Evolutionary conservation across 2,113 vertebrate species (phyloP).

Genomic region (Chionomys nivalis): DNA sequence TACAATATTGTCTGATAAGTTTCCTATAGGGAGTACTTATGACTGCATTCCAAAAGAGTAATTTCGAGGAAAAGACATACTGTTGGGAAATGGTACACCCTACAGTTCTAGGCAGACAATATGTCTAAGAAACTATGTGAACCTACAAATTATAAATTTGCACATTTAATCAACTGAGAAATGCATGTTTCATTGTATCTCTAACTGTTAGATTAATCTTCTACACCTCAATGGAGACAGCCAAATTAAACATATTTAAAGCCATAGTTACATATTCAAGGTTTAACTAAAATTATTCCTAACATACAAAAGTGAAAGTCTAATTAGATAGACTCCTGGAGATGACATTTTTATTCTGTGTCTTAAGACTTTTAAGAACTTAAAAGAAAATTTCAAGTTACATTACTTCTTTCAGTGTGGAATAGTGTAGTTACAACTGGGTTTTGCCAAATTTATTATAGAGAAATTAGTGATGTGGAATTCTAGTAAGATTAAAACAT

Average conservation of each 20-base stretch:
- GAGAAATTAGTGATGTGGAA: constrained; percentile 29
- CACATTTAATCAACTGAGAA: constrained; percentile 65
- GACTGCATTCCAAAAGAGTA: constrained; percentile 74
- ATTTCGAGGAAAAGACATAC: constrained; percentile 81
- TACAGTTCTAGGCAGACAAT: constrained; percentile 68
- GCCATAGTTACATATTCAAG: constrained; percentile 52
- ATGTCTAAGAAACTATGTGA: constrained; percentile 77
- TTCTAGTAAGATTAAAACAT: neutral
- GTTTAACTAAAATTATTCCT: constrained; percentile 60
- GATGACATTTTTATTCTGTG: constrained; percentile 30
- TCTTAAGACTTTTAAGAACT: constrained; percentile 41
- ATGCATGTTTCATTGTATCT: constrained; percentile 77
- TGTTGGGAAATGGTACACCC: constrained; percentile 69
- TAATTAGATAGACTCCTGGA: constrained; percentile 63
- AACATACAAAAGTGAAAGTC: constrained; percentile 58
- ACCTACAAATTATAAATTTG: constrained; percentile 78
- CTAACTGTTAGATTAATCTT: constrained; percentile 73
- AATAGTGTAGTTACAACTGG: neutral
- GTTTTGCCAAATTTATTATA: constrained; percentile 5
- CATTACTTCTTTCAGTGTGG: neutral
- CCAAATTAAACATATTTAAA: constrained; percentile 81
- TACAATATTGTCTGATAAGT: constrained; percentile 66
- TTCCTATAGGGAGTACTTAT: constrained; percentile 78
- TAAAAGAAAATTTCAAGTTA: constrained; percentile 18
- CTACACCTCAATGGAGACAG: constrained; percentile 61